Conservation (phyloP, 2,113 vertebrate species). For the Pachyramphus minor region DNA sequence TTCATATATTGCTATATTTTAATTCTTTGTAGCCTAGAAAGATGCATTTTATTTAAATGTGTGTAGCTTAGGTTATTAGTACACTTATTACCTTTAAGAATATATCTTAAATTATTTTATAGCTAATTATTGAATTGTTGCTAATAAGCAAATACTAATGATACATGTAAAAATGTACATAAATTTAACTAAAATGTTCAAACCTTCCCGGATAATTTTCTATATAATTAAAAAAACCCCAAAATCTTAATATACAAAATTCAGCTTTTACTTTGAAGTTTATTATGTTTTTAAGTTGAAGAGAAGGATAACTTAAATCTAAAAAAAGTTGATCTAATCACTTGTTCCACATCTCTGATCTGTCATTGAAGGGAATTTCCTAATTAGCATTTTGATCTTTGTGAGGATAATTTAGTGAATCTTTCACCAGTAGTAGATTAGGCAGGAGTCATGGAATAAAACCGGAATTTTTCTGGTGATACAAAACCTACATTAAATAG, state of each 20-base stretch:
- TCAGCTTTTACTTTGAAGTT: background rate
- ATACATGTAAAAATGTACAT: background rate
- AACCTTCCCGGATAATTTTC: background rate
- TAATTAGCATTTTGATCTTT: constrained; percentile 73
- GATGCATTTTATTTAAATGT: background rate
- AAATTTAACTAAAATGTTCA: background rate
- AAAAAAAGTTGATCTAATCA: constrained; percentile 47
- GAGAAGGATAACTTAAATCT: background rate
- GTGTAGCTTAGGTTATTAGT: background rate
- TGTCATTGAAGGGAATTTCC: constrained; percentile 48
- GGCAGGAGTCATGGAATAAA: background rate
- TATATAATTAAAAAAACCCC: background rate
- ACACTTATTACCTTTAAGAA: background rate
- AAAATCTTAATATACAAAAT: background rate
- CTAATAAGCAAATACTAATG: background rate
- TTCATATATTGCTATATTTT: background rate
- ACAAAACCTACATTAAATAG: background rate
- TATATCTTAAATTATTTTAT: background rate
- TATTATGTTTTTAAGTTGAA: constrained; percentile 15
- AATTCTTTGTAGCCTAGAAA: background rate
- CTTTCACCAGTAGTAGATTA: constrained; percentile 53
- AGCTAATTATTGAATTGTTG: background rate
- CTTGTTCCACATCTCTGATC: constrained; percentile 52
- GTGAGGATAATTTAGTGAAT: constrained; percentile 62
- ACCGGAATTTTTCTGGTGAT: background rate